A percentile compares a stretch with the other conserved stretches of the same genome.
phyloP scores from a whole-genome alignment of 1,140 invertebrate genomes.

The Zophobas morio region DNA sequence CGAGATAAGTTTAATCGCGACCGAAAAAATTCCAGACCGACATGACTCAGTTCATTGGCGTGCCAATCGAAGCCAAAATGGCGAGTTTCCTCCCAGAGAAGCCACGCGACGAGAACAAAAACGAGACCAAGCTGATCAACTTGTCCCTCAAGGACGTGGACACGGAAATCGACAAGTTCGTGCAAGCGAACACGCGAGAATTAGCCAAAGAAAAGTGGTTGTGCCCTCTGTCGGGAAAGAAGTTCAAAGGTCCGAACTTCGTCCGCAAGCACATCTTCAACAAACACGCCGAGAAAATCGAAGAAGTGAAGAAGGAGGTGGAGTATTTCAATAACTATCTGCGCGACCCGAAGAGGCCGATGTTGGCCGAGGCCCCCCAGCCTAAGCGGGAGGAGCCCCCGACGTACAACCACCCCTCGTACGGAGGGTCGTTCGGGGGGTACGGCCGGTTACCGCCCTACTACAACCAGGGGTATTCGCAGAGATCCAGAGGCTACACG shows the following conservation, averaged over 20 bases:
- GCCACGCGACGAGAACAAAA: constrained; percentile 63
- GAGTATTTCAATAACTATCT: constrained; percentile 99
- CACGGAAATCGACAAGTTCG: constrained; percentile 94
- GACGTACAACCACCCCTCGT: constrained; percentile 70
- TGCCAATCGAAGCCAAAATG: constrained; percentile 84
- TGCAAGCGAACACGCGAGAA: constrained; percentile 95
- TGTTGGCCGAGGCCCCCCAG: constrained; percentile 88
- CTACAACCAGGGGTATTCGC: constrained; percentile 67
- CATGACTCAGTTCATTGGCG: constrained; percentile 65
- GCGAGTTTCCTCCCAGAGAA: constrained; percentile 85
- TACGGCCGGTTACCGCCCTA: constrained; percentile 66
- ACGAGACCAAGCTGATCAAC: constrained; percentile 66
- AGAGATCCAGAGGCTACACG: constrained; percentile 62
- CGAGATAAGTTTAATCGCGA: too few relatives aligned
- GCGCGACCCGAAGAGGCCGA: constrained; percentile 93
- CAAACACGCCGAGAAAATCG: constrained; percentile 96
- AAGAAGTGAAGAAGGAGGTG: constrained; percentile 97
- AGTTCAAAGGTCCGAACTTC: constrained; percentile 99
- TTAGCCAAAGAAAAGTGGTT: constrained; percentile 98
- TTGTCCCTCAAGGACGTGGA: constrained; percentile 85
- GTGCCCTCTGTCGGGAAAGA: constrained; percentile 98
- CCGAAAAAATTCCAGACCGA: constrained; percentile 57
- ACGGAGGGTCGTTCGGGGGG: constrained; percentile 65
- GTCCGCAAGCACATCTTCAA: constrained; percentile 99
- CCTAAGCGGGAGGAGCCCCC: constrained; percentile 69